A percentile compares a stretch with the other conserved stretches of the same genome.
Evolutionary conservation across 2,888 invertebrate species (phyloP).

Genomic region (Barypeithes pellucidus): DNA sequence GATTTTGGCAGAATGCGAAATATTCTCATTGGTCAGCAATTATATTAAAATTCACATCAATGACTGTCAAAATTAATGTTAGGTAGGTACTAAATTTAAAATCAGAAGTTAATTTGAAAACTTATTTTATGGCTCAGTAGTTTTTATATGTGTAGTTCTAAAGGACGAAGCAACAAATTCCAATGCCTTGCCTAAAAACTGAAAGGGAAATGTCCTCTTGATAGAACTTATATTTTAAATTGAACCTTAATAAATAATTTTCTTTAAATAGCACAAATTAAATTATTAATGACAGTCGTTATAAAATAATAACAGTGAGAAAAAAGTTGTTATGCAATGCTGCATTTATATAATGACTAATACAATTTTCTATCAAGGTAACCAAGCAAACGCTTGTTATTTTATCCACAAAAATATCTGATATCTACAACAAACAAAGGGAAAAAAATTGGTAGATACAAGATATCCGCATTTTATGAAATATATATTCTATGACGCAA

Average conservation of each 20-base stretch:
- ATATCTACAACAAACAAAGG: conserved; percentile 23
- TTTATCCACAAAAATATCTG: conserved; percentile 22
- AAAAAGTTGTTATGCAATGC: conserved; percentile 34
- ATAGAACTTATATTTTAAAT: conserved; percentile 31
- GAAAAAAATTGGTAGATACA: background rate
- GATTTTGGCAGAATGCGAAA: background rate
- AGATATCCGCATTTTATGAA: conserved; percentile 31
- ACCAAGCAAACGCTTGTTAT: conserved; percentile 35
- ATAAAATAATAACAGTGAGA: conserved; percentile 30
- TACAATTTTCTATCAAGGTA: conserved; percentile 38
- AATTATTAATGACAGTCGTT: conserved; percentile 17
- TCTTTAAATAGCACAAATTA: conserved; percentile 4
- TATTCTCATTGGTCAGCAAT: background rate
- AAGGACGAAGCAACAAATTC: no score
- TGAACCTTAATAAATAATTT: conserved; percentile 21
- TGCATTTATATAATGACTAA: conserved; percentile 28
- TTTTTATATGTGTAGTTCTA: no score
- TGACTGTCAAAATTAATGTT: no score
- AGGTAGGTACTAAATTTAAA: no score
- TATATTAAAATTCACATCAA: background rate
- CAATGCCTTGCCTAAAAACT: no score
- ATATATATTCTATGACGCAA: conserved; percentile 31
- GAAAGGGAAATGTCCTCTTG: background rate
- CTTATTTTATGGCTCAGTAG: no score
- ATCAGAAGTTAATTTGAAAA: no score